Evolutionary conservation across 2,888 invertebrate species (phyloP).

Genomic region (Drosophila diplacantha): DNA sequence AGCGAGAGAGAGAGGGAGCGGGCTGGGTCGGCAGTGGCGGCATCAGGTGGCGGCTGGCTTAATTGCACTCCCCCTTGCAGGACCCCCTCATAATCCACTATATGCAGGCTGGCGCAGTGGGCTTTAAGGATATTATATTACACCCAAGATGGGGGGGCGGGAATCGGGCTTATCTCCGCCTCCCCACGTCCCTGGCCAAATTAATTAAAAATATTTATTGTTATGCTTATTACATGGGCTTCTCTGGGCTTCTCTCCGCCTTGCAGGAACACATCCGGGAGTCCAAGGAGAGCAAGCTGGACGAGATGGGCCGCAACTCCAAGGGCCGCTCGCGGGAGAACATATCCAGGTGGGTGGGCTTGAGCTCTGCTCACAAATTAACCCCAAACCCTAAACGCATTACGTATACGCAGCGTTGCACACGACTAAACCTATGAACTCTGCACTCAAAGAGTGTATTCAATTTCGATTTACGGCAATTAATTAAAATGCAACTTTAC

Average conservation of each 20-base stretch:
- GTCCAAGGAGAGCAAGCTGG: slow-evolving; percentile 88
- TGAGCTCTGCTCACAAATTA: too few species aligned
- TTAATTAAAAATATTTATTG: slow-evolving; percentile 65
- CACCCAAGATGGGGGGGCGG: not conserved
- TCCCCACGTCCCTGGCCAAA: slow-evolving; percentile 32
- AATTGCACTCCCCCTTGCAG: slow-evolving; percentile 10
- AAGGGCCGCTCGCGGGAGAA: slow-evolving; percentile 78
- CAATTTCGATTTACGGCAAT: not conserved
- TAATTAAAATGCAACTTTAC: not conserved
- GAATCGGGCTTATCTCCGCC: slow-evolving; percentile 10
- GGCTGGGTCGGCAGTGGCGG: slow-evolving; percentile 1
- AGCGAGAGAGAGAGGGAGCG: not conserved
- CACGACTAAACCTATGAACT: not conserved
- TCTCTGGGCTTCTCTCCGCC: too few species aligned
- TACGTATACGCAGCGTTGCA: not conserved
- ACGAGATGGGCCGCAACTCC: slow-evolving; percentile 81
- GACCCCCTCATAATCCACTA: slow-evolving; percentile 25
- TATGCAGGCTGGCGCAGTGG: slow-evolving; percentile 24
- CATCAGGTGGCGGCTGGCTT: slow-evolving; percentile 34
- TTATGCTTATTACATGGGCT: slow-evolving; percentile 52
- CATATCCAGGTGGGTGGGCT: slow-evolving; percentile 65
- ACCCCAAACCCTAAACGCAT: too few species aligned
- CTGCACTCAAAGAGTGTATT: not conserved
- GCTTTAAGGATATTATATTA: slow-evolving; percentile 30
- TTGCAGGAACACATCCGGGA: slow-evolving; percentile 85